Evolutionary conservation across 2,888 invertebrate species (phyloP).

Genomic region (Macrosoma leucophasiata): DNA sequence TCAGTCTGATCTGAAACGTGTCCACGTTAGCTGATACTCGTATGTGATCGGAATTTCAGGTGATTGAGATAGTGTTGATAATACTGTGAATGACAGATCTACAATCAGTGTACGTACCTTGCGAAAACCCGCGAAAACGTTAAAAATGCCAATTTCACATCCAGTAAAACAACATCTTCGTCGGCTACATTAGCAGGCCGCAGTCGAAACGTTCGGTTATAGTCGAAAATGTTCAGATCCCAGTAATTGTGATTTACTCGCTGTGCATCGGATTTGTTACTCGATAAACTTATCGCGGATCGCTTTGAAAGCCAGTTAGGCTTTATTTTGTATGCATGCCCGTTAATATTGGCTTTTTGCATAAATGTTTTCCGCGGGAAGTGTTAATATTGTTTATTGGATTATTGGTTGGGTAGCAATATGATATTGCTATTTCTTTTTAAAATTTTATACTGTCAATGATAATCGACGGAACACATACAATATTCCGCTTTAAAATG

Average conservation of each 20-base stretch:
- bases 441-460: too few species aligned
- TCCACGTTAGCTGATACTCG: too few species aligned
- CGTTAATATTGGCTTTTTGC: too few species aligned
- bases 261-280: slow-evolving; percentile 51
- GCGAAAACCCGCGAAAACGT: slow-evolving; percentile 3
- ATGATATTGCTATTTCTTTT: too few species aligned
- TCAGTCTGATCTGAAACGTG: too few species aligned
- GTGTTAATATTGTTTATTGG: too few species aligned
- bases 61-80: too few species aligned
- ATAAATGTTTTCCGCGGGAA: too few species aligned
- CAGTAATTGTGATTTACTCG: slow-evolving; percentile 69
- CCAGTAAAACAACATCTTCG: slow-evolving; percentile 31
- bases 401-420: too few species aligned
- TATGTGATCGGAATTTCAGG: too few species aligned
- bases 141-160: slow-evolving; percentile 16
- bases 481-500: too few species aligned
- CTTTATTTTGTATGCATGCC: slow-evolving; percentile 20
- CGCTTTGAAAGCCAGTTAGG: slow-evolving; percentile 30
- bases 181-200: slow-evolving; percentile 41
- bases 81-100: slow-evolving; percentile 35
- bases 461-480: too few species aligned
- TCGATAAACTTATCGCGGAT: slow-evolving; percentile 59
- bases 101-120: slow-evolving; percentile 24
- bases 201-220: slow-evolving; percentile 54
- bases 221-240: slow-evolving; percentile 58